Evolutionary conservation across 2,888 invertebrate genomes (phyloP).

Genomic region (Petrolisthes manimaculis): DNA sequence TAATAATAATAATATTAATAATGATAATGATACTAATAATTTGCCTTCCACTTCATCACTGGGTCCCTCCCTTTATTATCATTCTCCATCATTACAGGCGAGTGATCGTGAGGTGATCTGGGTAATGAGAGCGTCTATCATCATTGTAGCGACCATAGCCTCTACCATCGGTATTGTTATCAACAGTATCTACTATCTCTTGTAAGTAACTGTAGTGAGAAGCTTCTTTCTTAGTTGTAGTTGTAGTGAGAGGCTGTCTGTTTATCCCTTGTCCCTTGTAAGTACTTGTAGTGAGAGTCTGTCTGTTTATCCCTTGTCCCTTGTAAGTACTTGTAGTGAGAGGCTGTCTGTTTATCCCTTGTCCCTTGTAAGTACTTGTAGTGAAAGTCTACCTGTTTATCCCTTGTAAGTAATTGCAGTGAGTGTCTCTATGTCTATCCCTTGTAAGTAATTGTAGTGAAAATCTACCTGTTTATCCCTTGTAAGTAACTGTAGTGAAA

Average conservation of each 20-base stretch:
- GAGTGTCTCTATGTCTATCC: no score
- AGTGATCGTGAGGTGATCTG: slow-evolving; percentile 78
- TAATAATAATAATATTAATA: neutral
- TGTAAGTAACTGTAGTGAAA: no score
- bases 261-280: neutral
- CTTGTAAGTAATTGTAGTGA: no score
- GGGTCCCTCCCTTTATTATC: neutral
- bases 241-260: neutral
- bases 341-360: no score
- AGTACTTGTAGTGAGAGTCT: no score
- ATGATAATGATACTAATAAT: no score
- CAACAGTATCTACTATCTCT: slow-evolving; percentile 77
- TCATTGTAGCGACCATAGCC: slow-evolving; percentile 76
- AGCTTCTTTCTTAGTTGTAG: slow-evolving; percentile 6
- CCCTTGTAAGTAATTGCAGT: no score
- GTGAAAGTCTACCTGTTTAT: no score
- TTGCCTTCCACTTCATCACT: neutral
- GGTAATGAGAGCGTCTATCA: slow-evolving; percentile 77
- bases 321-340: no score
- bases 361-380: no score
- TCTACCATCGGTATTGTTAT: slow-evolving; percentile 78
- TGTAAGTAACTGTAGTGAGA: slow-evolving; percentile 69
- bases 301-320: no score
- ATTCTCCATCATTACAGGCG: slow-evolving; percentile 69
- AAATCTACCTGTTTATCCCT: no score